phyloP scores from a whole-genome alignment of 2,888 invertebrate genomes.

The Gandaritis pyraliata region DNA sequence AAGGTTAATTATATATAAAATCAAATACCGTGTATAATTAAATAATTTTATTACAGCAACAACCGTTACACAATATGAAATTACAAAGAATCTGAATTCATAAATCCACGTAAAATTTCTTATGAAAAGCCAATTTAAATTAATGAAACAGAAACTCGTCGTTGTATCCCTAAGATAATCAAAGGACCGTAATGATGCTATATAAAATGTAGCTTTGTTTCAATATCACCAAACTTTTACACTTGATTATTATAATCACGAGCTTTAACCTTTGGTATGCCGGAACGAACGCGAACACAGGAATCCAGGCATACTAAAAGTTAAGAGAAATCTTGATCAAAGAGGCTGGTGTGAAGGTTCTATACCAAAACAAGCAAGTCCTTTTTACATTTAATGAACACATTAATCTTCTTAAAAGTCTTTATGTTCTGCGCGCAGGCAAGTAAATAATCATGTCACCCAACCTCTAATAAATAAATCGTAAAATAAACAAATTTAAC shows the following conservation, averaged over 20 bases:
- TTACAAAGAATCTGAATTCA: conserved; percentile 3
- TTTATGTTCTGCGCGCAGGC: neutral
- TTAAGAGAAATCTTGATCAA: too few relatives aligned
- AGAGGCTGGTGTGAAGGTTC: too few relatives aligned
- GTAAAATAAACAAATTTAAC: too few relatives aligned
- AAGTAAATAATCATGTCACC: neutral
- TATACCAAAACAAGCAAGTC: too few relatives aligned
- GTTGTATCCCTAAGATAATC: conserved; percentile 4
- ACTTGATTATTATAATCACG: neutral
- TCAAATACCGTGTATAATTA: too few relatives aligned
- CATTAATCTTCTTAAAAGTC: neutral
- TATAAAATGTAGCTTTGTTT: conserved; percentile 29
- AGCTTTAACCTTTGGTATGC: too few relatives aligned
- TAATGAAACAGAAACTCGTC: conserved; percentile 32
- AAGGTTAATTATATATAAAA: too few relatives aligned
- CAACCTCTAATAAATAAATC: neutral
- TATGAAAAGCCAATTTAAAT: conserved; percentile 34
- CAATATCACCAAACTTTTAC: neutral
- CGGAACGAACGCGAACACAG: too few relatives aligned
- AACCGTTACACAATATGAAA: conserved; percentile 6
- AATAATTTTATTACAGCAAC: neutral
- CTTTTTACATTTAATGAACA: neutral
- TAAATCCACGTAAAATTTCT: conserved; percentile 8
- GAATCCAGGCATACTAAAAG: too few relatives aligned
- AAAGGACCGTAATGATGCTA: conserved; percentile 8